phyloP scores from a whole-genome alignment of 2,888 invertebrate genomes.

The Apotomis capreana region DNA sequence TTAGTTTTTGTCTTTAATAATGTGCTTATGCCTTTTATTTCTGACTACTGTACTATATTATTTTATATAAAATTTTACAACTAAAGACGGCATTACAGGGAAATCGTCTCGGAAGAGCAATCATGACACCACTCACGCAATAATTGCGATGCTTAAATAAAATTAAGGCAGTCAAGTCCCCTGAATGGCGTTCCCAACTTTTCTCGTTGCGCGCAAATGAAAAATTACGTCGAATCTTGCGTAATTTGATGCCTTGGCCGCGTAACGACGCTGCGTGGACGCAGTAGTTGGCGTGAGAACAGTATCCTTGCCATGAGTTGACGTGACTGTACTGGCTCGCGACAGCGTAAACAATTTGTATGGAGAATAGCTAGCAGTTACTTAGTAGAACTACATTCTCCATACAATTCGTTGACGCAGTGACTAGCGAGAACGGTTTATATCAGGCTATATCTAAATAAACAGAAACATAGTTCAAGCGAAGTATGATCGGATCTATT shows the following conservation, averaged over 20 bases:
- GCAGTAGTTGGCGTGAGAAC: not conserved
- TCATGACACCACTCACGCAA: constrained; percentile 30
- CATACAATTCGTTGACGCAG: too few species aligned
- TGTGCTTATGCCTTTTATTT: too few species aligned
- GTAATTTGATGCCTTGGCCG: constrained; percentile 41
- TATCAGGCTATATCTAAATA: too few species aligned
- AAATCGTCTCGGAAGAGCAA: constrained; percentile 26
- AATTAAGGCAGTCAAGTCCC: constrained; percentile 31
- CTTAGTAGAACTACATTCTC: too few species aligned
- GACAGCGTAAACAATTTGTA: too few species aligned
- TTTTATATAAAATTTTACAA: constrained; percentile 10
- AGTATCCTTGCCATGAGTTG: not conserved
- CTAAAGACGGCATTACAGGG: constrained; percentile 8
- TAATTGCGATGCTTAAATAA: constrained; percentile 37
- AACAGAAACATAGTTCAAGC: too few species aligned
- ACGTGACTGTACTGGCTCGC: not conserved
- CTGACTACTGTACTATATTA: not conserved
- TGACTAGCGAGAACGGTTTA: too few species aligned
- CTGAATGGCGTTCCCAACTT: constrained; percentile 32
- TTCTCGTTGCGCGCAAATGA: constrained; percentile 34
- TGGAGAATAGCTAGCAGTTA: too few species aligned
- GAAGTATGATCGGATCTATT: too few species aligned
- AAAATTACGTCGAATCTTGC: constrained; percentile 39
- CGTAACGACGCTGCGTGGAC: constrained; percentile 26
- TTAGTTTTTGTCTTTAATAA: too few species aligned